Evolutionary conservation across 2,888 invertebrate species (phyloP), one percentile per base, ranked within the genome.

Genomic region (Cybosia mesomella): DNA sequence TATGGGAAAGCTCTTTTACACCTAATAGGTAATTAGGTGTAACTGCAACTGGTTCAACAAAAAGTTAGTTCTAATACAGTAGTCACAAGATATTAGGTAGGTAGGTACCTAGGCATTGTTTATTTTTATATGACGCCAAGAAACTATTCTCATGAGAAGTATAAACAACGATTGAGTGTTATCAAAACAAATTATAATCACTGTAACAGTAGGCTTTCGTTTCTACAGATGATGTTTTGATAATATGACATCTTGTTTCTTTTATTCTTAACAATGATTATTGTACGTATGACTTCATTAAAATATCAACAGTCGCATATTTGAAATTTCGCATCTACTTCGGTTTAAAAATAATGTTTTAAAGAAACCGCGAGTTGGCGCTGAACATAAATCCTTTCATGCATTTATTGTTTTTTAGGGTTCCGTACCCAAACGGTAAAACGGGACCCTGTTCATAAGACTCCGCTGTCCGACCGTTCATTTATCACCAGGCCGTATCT

Each of bases 191-290:
- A 71, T 72, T 65, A 66, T 68, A 54, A 63, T 63, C 10, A 24
- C 21, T 58, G 55, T 55, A 28, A 21, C 49, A 8, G 49, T 15
- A 4, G 11, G 34, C 53, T 53, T 32, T 28, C 34, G 21, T 54
- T 53, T 66, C 70, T 64, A 66, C 63, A 58, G 64, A 65, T 57
- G 32, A 72, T 81, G 79, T 79, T 81, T 72, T 75, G 66, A 81
- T 81, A 63, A 63, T 62, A 62, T 39, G 59, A 55, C 59, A 59
- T 59, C 58, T 63, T 58, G 63, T 43, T 24, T 58, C 55, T 49
- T 49, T 43, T 61, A 65, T 62, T 59, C 53, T 64, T 68, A 66
- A 66, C 67, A 66, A 59, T 66, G 49, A 63, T 54, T 54, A 62
- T 54, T 59, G 39, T 39, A 61, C n/a, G 2, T 24, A 8, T 39